Evolutionary conservation across 1,140 invertebrate genomes (phyloP), one percentile per base, ranked within the genome.

Genomic region (Eriosoma lanigerum): DNA sequence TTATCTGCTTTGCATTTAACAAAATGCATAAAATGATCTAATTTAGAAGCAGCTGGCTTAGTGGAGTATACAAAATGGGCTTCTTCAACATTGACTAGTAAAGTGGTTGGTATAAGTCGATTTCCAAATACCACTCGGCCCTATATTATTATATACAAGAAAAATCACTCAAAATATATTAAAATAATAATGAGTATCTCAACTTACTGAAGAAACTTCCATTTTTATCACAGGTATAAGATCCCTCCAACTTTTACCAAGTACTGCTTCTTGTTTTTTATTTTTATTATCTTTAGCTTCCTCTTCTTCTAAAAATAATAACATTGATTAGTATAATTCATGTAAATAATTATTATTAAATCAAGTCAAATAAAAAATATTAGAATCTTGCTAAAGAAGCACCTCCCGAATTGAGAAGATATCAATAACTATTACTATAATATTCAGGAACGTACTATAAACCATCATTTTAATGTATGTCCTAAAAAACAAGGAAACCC

Each of bases 71-170:
- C 92, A 85, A 97, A 92, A 85, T 98, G 95, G 44, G 94, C 93
- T 86, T 98, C 96, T 86, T 98, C 97, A 66, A 98, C 92, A 81
- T 92, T 95, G 83, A 98, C 91, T 10, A 95, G 94, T 44, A 98
- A 87, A 3, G 96, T 97, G 19, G 95, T 97, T 0, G 97, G 96
- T 9, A 98, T 91, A 78, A 98, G 87, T 56, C 94, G 91, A 88
- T 99, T 99, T n/a, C 97, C 97, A 88, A 98, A 98, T 19, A 98
- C 94, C 81, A 98, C 87, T 82, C 96, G 91, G 72, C 95, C 96
- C 89, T 94, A 83, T 2, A 85, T 82, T 82, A 82, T 82, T 66
- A 80, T 70, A 72, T 26, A 52, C 9, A 50, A 50, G 50, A 56
- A 68, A 21, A 0, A 32, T 46, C n/a, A 73, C 8, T 52, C 0